Percentiles rank a stretch among this genome's conserved stretches.
phyloP scores from a whole-genome alignment of 2,113 vertebrate genomes.

The Pholis gunnellus region DNA sequence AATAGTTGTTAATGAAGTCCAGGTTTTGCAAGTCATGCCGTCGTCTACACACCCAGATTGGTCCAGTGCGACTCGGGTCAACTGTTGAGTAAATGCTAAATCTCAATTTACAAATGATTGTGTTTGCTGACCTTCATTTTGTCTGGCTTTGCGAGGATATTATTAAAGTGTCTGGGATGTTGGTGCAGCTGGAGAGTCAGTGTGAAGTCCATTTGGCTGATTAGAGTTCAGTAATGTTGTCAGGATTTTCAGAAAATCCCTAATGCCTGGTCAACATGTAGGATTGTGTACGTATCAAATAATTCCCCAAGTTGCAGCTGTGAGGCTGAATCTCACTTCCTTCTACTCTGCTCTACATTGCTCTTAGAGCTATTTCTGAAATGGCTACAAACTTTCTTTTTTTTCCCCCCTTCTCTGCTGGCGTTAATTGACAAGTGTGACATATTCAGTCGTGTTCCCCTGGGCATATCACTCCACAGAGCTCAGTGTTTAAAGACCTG shows the following conservation, averaged over 20 bases:
- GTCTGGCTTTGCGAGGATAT: neutral
- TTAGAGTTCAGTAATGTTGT: neutral
- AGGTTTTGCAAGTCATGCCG: neutral
- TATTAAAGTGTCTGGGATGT: neutral
- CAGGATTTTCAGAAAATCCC: neutral
- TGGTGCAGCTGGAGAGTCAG: neutral
- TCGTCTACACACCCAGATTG: neutral
- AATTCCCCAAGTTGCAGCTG: neutral
- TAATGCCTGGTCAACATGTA: neutral
- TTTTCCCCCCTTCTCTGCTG: conserved; percentile 11
- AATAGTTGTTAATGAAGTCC: neutral
- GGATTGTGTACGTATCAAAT: neutral
- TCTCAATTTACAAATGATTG: neutral
- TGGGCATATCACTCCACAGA: conserved; percentile 23
- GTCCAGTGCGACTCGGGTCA: neutral
- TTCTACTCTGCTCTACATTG: conserved; percentile 27
- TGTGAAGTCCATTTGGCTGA: neutral
- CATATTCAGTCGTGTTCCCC: conserved; percentile 51
- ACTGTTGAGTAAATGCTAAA: neutral
- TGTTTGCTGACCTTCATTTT: neutral
- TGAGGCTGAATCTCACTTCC: neutral
- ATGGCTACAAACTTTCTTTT: neutral
- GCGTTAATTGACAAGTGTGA: conserved; percentile 61
- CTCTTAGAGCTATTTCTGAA: conserved; percentile 46
- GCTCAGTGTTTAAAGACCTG: conserved; percentile 49